phyloP scores from a whole-genome alignment of 2,797 vertebrate species.

The Alcedo atthis region DNA sequence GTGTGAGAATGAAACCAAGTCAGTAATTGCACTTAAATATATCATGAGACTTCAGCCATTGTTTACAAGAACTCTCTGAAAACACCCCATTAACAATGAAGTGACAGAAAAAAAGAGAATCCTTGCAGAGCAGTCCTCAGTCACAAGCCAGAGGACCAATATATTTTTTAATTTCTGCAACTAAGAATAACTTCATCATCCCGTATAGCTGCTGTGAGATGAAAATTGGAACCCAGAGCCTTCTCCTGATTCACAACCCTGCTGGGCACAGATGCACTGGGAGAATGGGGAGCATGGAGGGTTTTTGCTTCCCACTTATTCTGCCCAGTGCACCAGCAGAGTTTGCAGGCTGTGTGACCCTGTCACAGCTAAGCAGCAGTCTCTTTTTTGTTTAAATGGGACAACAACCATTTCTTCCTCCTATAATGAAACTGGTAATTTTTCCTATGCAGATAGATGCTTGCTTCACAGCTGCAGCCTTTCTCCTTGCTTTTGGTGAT shows the following conservation, averaged over 20 bases:
- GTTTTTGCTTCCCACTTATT: fast-evolving
- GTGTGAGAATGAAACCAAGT: not conserved
- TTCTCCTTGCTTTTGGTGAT: not conserved
- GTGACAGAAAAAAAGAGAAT: not conserved
- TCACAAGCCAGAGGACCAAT: not conserved
- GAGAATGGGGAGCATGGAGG: not conserved
- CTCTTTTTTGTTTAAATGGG: not conserved
- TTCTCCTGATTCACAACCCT: not conserved
- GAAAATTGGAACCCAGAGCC: not conserved
- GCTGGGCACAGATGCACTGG: not conserved
- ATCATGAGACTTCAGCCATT: not conserved
- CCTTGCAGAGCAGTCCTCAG: not conserved
- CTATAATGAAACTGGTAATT: not conserved
- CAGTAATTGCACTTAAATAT: constrained; percentile 21
- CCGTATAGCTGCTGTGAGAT: not conserved
- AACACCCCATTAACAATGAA: not conserved
- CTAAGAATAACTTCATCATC: not conserved
- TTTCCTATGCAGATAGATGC: not conserved
- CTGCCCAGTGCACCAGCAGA: not conserved
- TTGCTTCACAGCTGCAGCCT: not conserved
- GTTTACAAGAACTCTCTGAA: not conserved
- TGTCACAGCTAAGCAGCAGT: not conserved
- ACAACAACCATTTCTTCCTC: not conserved
- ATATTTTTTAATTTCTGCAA: not conserved
- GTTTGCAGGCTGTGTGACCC: not conserved